A percentile compares a stretch with the other conserved stretches of the same genome.
phyloP scores from a whole-genome alignment of 2,888 invertebrate genomes.

The Dynastes tityus region DNA sequence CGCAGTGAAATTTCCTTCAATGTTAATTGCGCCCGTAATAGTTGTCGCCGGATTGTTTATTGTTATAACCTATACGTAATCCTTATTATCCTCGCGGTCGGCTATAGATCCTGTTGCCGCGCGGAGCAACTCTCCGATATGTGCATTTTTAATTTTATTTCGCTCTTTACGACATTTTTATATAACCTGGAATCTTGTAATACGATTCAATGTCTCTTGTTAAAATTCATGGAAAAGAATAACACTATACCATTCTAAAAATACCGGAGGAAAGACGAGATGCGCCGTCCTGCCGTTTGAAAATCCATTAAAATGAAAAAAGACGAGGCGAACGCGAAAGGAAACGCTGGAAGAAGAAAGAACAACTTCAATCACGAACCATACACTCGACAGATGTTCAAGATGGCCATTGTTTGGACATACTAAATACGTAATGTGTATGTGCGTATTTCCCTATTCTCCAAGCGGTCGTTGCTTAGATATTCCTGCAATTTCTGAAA shows the following conservation, averaged over 20 bases:
- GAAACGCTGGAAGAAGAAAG: too few relatives aligned
- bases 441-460: slow-evolving; percentile 27
- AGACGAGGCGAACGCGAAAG: background rate
- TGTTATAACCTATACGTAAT: slow-evolving; percentile 59
- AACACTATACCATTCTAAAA: slow-evolving; percentile 50
- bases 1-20: slow-evolving; percentile 67
- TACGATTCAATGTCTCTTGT: slow-evolving; percentile 51
- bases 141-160: slow-evolving; percentile 58
- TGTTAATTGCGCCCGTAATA: slow-evolving; percentile 67
- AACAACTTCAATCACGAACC: slow-evolving; percentile 32
- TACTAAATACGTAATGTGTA: slow-evolving; percentile 11
- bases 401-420: slow-evolving; percentile 29
- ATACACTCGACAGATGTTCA: slow-evolving; percentile 28
- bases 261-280: slow-evolving; percentile 15
- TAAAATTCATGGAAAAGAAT: slow-evolving; percentile 51
- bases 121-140: slow-evolving; percentile 52
- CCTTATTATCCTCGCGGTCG: slow-evolving; percentile 41
- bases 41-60: slow-evolving; percentile 63
- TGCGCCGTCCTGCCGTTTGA: slow-evolving; percentile 9
- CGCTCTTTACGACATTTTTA: slow-evolving; percentile 52
- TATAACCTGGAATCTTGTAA: slow-evolving; percentile 52
- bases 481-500: slow-evolving; percentile 37
- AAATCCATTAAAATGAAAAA: slow-evolving; percentile 41
- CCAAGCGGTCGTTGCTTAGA: slow-evolving; percentile 9
- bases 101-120: slow-evolving; percentile 53